Evolutionary conservation across 2,113 vertebrate species (phyloP).

Genomic region (Euleptes europaea): DNA sequence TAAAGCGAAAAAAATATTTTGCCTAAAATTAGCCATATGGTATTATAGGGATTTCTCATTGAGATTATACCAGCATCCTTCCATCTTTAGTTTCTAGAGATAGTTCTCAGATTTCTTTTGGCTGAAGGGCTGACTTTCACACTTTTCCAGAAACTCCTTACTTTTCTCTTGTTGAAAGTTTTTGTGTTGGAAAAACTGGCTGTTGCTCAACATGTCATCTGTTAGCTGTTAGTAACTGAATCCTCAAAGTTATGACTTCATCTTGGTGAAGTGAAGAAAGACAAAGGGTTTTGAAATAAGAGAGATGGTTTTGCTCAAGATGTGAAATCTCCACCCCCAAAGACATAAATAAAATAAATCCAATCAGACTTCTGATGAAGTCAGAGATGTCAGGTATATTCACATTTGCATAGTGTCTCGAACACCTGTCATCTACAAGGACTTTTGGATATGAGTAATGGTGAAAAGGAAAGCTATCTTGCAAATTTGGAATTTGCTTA

Average conservation of each 20-base stretch:
- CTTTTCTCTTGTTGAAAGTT: constrained; percentile 58
- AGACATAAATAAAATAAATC: neutral
- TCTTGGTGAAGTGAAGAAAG: constrained; percentile 71
- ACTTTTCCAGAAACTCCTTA: constrained; percentile 44
- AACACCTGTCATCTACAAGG: constrained; percentile 47
- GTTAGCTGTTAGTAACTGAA: constrained; percentile 76
- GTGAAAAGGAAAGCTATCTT: neutral
- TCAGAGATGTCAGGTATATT: constrained; percentile 58
- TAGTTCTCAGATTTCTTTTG: constrained; percentile 63
- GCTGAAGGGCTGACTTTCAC: constrained; percentile 55
- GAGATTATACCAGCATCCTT: constrained; percentile 63
- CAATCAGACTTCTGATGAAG: constrained; percentile 45
- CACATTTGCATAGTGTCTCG: constrained; percentile 34
- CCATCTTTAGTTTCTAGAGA: constrained; percentile 68
- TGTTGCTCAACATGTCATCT: constrained; percentile 70
- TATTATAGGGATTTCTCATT: constrained; percentile 64
- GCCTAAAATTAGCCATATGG: constrained; percentile 61
- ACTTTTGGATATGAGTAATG: constrained; percentile 32
- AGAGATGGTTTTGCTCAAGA: constrained; percentile 51
- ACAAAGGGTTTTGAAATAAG: constrained; percentile 51
- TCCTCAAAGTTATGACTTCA: constrained; percentile 78
- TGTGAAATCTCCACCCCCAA: constrained; percentile 20
- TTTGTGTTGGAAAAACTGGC: constrained; percentile 60
- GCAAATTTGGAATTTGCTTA: neutral
- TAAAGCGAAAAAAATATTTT: constrained; percentile 61